These are phyloP conservation scores for Ips typographus DNA, from an alignment of 1,140 invertebrate genomes.

Conservation along the genomic window DNA sequence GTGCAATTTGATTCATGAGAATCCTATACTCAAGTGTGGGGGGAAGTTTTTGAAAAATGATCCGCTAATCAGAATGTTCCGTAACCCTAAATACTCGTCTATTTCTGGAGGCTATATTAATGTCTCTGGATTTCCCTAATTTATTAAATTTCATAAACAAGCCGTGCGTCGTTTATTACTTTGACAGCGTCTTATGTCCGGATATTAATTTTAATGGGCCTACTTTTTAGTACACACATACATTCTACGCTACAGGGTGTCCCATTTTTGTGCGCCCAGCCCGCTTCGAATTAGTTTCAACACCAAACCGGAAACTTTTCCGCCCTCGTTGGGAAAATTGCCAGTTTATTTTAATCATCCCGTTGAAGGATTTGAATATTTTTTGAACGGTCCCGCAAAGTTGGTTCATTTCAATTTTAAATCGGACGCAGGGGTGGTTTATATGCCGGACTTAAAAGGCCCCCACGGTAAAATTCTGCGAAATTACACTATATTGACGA, in stretches of 20 bases:
- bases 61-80: slow-evolving; percentile 14
- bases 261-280: too few species aligned
- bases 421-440: neutral
- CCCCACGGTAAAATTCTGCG: neutral
- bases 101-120: slow-evolving; percentile 28
- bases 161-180: slow-evolving; percentile 28
- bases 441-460: neutral
- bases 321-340: too few species aligned
- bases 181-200: slow-evolving; percentile 25
- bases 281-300: too few species aligned
- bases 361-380: neutral
- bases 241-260: too few species aligned
- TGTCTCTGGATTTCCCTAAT: slow-evolving; percentile 28
- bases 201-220: slow-evolving; percentile 30
- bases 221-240: neutral
- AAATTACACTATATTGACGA: neutral
- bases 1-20: too few species aligned
- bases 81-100: slow-evolving; percentile 22
- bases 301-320: too few species aligned
- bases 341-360: too few species aligned
- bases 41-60: slow-evolving; percentile 1
- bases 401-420: slow-evolving; percentile 3
- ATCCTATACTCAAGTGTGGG: too few species aligned
- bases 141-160: slow-evolving; percentile 36
- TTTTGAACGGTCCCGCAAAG: neutral